Evolutionary conservation across 2,113 vertebrate genomes (phyloP), one percentile per base, ranked within the genome.

Genomic region (Sigmodon hispidus): DNA sequence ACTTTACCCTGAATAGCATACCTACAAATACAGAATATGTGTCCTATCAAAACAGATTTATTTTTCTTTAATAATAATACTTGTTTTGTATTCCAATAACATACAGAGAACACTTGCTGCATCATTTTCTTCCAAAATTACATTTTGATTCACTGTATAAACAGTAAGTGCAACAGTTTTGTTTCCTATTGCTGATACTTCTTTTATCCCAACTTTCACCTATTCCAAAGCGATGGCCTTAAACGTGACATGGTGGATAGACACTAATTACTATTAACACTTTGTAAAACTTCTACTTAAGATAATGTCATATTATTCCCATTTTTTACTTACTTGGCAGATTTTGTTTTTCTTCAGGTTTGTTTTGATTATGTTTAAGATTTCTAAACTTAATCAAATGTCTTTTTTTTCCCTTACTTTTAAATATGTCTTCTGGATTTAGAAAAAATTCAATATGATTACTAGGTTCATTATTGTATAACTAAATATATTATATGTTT

Each of bases 1-100:
- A 15, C 75, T 97, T 73, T 93, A 3, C 85, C 67, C 57, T 87
- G 43, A n/a, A 17, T 92, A 96, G 19, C 2, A 36, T 85, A 73
- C 50, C 36, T 87, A 63, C 16, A 93, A 52, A 89, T 91, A 94
- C 6, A 67, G 79, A 76, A 55, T 88, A 91, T 36, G 72, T 67
- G 7, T 29, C 12, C 48, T 26, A 55, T n/a, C 22, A 69, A 83
- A 86, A 95, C 87, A 26, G 1, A 55, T 36, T 31, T 36, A 45
- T 75, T 85, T 93, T 72, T 59, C 4, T 86, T 80, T 45, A 87
- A 48, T 52, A 45, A 75, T 80, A 90, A 76, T 26, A 69, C 67
- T 36, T 69, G 21, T 2, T 59, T 80, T 87, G 5, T 45, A 61
- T n/a, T 34, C 89, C 95, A 90, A 36, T 9, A 50, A 12, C 0